Evolutionary conservation across 1,140 invertebrate genomes (phyloP).

Genomic region (Bilobella aurantiaca): DNA sequence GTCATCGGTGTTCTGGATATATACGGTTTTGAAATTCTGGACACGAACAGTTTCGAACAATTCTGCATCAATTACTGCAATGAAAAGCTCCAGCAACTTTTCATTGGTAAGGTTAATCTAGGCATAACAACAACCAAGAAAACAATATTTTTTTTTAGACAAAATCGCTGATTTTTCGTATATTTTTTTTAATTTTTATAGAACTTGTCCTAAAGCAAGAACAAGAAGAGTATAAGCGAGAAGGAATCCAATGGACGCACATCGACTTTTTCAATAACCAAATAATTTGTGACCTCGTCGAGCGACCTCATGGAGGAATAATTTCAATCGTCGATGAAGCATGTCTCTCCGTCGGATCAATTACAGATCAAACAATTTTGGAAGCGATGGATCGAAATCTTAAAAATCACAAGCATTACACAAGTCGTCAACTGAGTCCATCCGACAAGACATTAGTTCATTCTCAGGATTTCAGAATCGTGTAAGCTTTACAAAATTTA

Average conservation of each 20-base stretch:
- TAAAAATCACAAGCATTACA: slow-evolving; percentile 76
- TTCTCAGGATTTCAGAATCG: slow-evolving; percentile 71
- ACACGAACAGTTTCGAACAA: slow-evolving; percentile 56
- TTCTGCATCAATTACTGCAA: slow-evolving; percentile 71
- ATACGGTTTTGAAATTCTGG: slow-evolving; percentile 96
- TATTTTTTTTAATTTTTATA: slow-evolving; percentile 39
- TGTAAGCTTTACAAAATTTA: slow-evolving; percentile 39
- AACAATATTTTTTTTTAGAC: slow-evolving; percentile 8
- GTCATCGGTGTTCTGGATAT: slow-evolving; percentile 93
- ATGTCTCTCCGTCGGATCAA: slow-evolving; percentile 84
- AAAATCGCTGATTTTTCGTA: neutral
- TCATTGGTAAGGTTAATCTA: slow-evolving; percentile 71
- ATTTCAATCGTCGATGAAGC: slow-evolving; percentile 90
- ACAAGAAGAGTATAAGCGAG: slow-evolving; percentile 84
- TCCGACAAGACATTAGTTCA: slow-evolving; percentile 69
- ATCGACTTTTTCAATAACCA: slow-evolving; percentile 77
- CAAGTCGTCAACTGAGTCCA: slow-evolving; percentile 69
- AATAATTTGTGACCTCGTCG: slow-evolving; percentile 80
- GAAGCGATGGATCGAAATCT: slow-evolving; percentile 86
- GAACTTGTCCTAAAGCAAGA: slow-evolving; percentile 91
- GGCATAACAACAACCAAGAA: neutral
- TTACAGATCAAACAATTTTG: slow-evolving; percentile 78
- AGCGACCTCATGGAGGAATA: slow-evolving; percentile 77
- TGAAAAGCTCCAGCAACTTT: slow-evolving; percentile 90
- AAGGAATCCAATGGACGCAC: slow-evolving; percentile 84